Conservation (phyloP, 2,888 invertebrate species). For the Drosophila macrothrix region DNA sequence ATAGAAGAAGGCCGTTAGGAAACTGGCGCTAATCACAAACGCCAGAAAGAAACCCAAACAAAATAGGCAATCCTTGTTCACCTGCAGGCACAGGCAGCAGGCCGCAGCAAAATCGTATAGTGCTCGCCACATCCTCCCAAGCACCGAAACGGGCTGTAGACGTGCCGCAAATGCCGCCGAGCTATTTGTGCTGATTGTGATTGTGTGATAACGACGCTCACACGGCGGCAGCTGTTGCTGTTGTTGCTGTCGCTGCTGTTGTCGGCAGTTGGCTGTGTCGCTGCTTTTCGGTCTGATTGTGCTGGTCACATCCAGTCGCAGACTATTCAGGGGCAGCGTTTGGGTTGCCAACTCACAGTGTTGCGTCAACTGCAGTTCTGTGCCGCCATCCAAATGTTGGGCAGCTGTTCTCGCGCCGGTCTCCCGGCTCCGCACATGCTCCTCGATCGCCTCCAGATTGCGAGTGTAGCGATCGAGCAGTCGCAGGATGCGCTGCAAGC, state of each 20-base stretch:
- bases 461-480: constrained; percentile 70
- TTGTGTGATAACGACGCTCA: constrained; percentile 65
- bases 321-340: constrained; percentile 27
- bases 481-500: constrained; percentile 63
- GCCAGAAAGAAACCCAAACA: constrained; percentile 83
- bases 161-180: constrained; percentile 37
- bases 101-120: constrained; percentile 73
- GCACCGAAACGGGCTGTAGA: constrained; percentile 36
- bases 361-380: constrained; percentile 18
- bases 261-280: neutral
- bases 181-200: constrained; percentile 69
- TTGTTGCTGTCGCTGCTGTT: neutral
- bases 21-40: constrained; percentile 83
- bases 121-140: constrained; percentile 52
- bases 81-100: constrained; percentile 76
- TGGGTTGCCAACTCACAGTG: constrained; percentile 52
- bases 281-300: constrained; percentile 6
- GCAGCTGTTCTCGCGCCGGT: neutral
- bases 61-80: constrained; percentile 83
- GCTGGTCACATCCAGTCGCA: constrained; percentile 18
- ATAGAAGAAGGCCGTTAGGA: constrained; percentile 83
- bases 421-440: constrained; percentile 16
- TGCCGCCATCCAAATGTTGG: neutral
- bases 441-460: constrained; percentile 67
- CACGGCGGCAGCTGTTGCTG: constrained; percentile 45